These are phyloP conservation scores for Pteromalus puparum DNA, from an alignment of 1,140 invertebrate genomes.

Conservation along the genomic window DNA sequence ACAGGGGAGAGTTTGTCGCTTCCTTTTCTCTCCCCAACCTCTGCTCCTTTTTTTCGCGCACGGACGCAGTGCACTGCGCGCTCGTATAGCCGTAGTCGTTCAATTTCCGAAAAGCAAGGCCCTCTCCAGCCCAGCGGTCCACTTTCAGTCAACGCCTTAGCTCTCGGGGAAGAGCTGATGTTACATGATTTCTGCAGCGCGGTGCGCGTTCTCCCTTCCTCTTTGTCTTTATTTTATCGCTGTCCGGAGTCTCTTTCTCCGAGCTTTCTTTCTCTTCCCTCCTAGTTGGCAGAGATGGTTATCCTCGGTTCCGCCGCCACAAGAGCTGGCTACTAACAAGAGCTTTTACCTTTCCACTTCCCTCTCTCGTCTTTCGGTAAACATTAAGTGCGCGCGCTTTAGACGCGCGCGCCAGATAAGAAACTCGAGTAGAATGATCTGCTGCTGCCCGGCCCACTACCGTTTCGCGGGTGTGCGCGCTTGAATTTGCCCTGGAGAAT, in stretches of 20 bases:
- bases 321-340: conserved; percentile 23
- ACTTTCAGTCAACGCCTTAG: neutral
- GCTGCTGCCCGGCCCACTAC: neutral
- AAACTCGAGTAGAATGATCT: conserved; percentile 15
- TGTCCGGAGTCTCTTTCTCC: neutral
- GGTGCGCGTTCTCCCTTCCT: conserved; percentile 19
- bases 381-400: conserved; percentile 20
- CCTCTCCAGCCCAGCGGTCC: conserved; percentile 52
- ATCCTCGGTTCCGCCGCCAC: neutral
- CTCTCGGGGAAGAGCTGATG: conserved; percentile 23
- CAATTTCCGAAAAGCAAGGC: conserved; percentile 66
- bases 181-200: conserved; percentile 31
- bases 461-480: neutral
- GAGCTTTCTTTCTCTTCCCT: conserved; percentile 3
- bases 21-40: too few species aligned
- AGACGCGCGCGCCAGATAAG: conserved; percentile 17
- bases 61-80: neutral
- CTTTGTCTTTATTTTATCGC: conserved; percentile 5
- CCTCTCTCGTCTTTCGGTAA: conserved; percentile 28
- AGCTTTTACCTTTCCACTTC: conserved; percentile 27
- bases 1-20: neutral
- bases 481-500: neutral
- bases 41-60: conserved; percentile 11
- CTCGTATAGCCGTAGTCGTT: conserved; percentile 42
- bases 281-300: neutral